Conservation (phyloP, 2,888 invertebrate genomes). For the Empis livida region DNA sequence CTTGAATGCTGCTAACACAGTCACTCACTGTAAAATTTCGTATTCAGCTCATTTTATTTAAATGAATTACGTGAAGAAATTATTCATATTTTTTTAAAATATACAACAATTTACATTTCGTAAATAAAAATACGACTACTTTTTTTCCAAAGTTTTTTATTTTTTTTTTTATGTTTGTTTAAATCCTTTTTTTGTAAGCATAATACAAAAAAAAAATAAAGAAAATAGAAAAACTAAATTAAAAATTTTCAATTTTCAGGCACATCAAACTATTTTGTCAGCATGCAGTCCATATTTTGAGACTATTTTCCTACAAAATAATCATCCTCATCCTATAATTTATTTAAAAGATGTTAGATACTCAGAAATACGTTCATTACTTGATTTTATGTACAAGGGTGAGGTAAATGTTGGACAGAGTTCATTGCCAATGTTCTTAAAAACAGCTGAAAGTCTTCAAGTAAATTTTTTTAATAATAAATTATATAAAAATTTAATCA, state of each 20-base stretch:
- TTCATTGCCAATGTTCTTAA: constrained; percentile 78
- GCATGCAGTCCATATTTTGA: constrained; percentile 93
- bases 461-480: constrained; percentile 29
- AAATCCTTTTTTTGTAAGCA: no score
- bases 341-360: constrained; percentile 85
- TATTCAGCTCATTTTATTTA: no score
- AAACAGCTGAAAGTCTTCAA: constrained; percentile 85
- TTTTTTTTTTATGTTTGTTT: background rate
- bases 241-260: constrained; percentile 40
- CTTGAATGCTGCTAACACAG: no score
- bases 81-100: no score
- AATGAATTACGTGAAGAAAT: no score
- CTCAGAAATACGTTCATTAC: constrained; percentile 76
- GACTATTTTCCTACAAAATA: constrained; percentile 77
- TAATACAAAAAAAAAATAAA: no score
- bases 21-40: no score
- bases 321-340: constrained; percentile 83
- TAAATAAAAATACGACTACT: no score
- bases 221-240: no score
- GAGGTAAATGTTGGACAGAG: constrained; percentile 87
- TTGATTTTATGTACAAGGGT: constrained; percentile 88
- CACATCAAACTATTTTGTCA: constrained; percentile 85
- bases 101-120: no score
- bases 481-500: background rate
- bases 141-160: no score